These are phyloP conservation scores for Epinephelus coioides DNA, from an alignment of 2,797 vertebrate species.

Conservation along the genomic window DNA sequence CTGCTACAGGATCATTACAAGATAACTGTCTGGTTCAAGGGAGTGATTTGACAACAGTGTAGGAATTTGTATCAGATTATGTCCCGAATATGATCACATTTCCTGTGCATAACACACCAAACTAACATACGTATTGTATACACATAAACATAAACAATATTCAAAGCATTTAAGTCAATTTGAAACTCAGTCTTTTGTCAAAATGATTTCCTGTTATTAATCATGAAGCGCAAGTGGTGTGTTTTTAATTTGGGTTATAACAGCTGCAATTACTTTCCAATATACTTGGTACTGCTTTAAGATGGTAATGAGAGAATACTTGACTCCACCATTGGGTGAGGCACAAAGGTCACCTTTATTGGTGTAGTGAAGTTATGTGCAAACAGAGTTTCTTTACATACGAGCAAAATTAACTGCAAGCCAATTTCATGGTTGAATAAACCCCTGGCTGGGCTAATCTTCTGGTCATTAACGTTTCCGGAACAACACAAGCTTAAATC, in stretches of 20 bases:
- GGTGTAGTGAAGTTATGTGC: slow-evolving; percentile 4
- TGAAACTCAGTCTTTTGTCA: not conserved
- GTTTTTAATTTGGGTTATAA: not conserved
- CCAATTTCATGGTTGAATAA: slow-evolving; percentile 42
- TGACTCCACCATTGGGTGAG: not conserved
- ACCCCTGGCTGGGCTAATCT: not conserved
- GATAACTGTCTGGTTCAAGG: not conserved
- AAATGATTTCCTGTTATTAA: not conserved
- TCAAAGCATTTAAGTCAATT: not conserved
- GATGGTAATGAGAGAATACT: too few relatives aligned
- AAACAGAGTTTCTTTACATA: slow-evolving; percentile 13
- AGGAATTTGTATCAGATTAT: not conserved
- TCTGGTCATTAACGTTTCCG: slow-evolving; percentile 18
- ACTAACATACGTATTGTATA: not conserved
- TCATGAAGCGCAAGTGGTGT: not conserved
- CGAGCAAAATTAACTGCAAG: slow-evolving; percentile 17
- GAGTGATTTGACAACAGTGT: not conserved
- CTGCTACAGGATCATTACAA: not conserved
- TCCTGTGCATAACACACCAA: not conserved
- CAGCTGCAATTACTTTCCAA: not conserved
- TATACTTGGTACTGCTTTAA: not conserved
- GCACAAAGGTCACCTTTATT: slow-evolving; percentile 1
- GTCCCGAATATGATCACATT: not conserved
- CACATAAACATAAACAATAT: not conserved
- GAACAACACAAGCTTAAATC: slow-evolving; percentile 5